Evolutionary conservation across 2,797 vertebrate genomes (phyloP).

Genomic region (Gambusia yucatana): DNA sequence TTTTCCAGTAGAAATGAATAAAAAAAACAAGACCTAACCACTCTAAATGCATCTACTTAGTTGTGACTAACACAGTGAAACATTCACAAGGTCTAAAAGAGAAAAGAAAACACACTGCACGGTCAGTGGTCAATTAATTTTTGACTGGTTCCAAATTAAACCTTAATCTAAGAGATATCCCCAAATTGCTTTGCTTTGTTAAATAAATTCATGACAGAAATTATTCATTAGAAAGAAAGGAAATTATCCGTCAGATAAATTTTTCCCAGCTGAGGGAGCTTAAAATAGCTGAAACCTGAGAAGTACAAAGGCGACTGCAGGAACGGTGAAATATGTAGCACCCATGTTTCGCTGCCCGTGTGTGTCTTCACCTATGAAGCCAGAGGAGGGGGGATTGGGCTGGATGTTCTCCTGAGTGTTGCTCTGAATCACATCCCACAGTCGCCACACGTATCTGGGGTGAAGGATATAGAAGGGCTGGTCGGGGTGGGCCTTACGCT

Average conservation of each 20-base stretch:
- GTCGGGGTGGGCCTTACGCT: slow-evolving; percentile 86
- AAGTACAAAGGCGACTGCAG: background rate
- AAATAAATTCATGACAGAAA: background rate
- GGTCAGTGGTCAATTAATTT: background rate
- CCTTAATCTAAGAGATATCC: background rate
- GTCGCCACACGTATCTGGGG: slow-evolving; percentile 94
- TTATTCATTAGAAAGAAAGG: background rate
- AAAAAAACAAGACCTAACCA: background rate
- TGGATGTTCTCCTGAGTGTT: slow-evolving; percentile 96
- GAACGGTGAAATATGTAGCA: background rate
- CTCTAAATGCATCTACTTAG: background rate
- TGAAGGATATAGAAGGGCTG: slow-evolving; percentile 98
- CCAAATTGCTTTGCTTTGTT: background rate
- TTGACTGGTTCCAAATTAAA: background rate
- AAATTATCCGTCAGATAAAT: background rate
- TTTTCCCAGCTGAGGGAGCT: background rate
- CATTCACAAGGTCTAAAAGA: background rate
- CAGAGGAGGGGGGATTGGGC: slow-evolving; percentile 97
- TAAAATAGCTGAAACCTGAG: background rate
- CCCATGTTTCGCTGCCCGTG: background rate
- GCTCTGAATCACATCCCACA: slow-evolving; percentile 97
- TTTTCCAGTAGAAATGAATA: background rate
- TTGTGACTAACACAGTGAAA: background rate
- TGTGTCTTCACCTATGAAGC: slow-evolving; percentile 91
- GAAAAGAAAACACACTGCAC: background rate